Conservation (phyloP, 1,140 invertebrate species). For the Drosophila teissieri region DNA sequence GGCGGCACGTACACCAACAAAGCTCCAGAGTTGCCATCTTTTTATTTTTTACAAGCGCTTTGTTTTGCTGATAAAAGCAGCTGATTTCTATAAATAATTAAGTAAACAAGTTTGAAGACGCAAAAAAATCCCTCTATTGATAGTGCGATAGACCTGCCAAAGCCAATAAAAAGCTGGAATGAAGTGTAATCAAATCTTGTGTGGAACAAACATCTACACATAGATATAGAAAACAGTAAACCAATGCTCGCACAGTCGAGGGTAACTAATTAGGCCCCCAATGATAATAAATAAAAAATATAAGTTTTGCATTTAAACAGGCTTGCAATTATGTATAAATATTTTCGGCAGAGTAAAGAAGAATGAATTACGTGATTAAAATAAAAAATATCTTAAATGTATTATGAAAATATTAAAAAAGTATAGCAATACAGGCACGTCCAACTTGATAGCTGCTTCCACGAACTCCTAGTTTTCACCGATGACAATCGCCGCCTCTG, state of each 20-base stretch:
- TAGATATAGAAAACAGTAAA: constrained; percentile 13
- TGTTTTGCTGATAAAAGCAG: constrained; percentile 24
- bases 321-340: neutral
- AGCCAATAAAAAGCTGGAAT: neutral
- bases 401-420: neutral
- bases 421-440: neutral
- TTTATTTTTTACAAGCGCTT: constrained; percentile 13
- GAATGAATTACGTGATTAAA: too few species aligned
- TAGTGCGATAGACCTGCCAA: neutral
- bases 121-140: constrained; percentile 13
- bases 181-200: neutral
- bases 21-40: constrained; percentile 26
- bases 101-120: constrained; percentile 30
- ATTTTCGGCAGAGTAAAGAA: too few species aligned
- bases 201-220: neutral
- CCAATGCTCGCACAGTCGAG: constrained; percentile 1
- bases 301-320: neutral
- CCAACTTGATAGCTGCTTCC: constrained; percentile 38
- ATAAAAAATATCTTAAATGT: too few species aligned
- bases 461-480: constrained; percentile 33
- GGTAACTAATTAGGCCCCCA: neutral
- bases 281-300: too few species aligned
- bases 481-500: constrained; percentile 20
- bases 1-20: constrained; percentile 18
- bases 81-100: constrained; percentile 45